Percentiles rank a stretch among this genome's conserved stretches.
Conservation (phyloP, 2,888 invertebrate species). For the Cremastinae sp. region DNA sequence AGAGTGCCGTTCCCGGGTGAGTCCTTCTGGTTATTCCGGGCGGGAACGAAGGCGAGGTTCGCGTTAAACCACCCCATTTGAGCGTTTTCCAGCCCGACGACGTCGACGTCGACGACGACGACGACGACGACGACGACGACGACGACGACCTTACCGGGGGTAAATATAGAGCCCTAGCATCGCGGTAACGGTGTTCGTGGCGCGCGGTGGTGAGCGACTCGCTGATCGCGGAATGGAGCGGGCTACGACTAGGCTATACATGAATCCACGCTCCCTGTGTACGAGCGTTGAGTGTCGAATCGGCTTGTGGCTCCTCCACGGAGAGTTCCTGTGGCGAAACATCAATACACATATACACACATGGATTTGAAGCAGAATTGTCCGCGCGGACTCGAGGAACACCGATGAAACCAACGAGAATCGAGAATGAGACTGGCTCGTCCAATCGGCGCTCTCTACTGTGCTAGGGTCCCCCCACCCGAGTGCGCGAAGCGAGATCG, state of each 20-base stretch:
- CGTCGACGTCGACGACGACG: constrained; percentile 60
- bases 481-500: constrained; percentile 66
- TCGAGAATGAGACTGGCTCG: no score
- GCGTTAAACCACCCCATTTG: constrained; percentile 80
- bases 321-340: constrained; percentile 41
- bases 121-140: constrained; percentile 59
- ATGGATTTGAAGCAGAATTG: neutral
- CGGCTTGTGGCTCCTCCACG: constrained; percentile 51
- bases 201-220: constrained; percentile 59
- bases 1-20: constrained; percentile 64
- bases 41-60: constrained; percentile 69
- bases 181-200: constrained; percentile 55
- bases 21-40: constrained; percentile 75
- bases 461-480: neutral
- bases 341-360: constrained; percentile 13
- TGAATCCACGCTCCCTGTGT: constrained; percentile 52
- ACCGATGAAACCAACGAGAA: neutral
- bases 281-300: constrained; percentile 19
- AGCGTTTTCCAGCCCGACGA: constrained; percentile 80
- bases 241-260: neutral
- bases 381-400: no score
- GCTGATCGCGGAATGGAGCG: constrained; percentile 30
- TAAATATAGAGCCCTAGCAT: constrained; percentile 71
- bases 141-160: constrained; percentile 76
- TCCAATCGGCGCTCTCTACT: neutral